Conservation (phyloP, 2,797 vertebrate species). For the Esox lucius region DNA sequence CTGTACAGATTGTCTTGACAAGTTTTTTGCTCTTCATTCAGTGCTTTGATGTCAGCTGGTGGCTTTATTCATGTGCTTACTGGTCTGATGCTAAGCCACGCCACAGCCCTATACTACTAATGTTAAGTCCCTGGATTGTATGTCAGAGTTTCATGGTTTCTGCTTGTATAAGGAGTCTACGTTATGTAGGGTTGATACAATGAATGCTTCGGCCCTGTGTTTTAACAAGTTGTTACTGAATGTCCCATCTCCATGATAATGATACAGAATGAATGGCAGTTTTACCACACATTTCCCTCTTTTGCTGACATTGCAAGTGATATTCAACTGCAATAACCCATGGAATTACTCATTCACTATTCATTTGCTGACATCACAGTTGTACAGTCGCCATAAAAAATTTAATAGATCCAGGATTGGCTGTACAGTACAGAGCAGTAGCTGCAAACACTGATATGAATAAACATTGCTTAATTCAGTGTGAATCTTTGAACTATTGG, state of each 20-base stretch:
- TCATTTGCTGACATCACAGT: not conserved
- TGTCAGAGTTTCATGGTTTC: not conserved
- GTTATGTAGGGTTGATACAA: not conserved
- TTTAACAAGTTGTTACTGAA: slow-evolving; percentile 1
- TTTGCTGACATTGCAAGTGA: not conserved
- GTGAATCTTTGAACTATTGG: not conserved
- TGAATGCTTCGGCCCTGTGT: not conserved
- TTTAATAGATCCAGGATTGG: not conserved
- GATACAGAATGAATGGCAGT: not conserved
- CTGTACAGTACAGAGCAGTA: not conserved
- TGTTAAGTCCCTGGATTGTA: not conserved
- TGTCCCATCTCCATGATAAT: not conserved
- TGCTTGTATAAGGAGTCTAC: not conserved
- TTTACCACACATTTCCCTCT: not conserved
- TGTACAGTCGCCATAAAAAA: not conserved
- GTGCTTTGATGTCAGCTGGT: slow-evolving; percentile 54
- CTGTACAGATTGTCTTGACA: slow-evolving; percentile 47
- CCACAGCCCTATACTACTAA: not conserved
- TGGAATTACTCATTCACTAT: not conserved
- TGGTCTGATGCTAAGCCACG: slow-evolving; percentile 23
- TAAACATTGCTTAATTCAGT: not conserved
- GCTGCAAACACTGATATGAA: not conserved
- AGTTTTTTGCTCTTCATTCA: slow-evolving; percentile 50
- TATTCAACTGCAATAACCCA: not conserved
- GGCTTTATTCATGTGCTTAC: slow-evolving; percentile 54